These are phyloP conservation scores for Melolontha melolontha DNA, from an alignment of 2,888 invertebrate genomes.

Conservation along the genomic window DNA sequence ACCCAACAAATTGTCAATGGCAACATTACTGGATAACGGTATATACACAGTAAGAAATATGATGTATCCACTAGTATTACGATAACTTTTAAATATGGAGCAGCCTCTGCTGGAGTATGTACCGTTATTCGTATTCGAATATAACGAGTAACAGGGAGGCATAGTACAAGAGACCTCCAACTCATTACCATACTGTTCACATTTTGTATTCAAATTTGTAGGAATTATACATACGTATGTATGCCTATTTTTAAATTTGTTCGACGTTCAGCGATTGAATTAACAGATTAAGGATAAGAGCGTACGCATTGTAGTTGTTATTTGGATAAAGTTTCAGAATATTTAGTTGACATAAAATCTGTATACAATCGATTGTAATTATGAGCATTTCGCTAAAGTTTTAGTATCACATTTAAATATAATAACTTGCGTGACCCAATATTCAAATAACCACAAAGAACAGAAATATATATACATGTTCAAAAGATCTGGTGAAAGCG, in stretches of 20 bases:
- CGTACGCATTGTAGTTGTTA: too few relatives aligned
- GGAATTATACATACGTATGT: slow-evolving; percentile 3
- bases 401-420: too few relatives aligned
- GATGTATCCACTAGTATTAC: slow-evolving; percentile 44
- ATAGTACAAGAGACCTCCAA: neutral
- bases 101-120: slow-evolving; percentile 41
- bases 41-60: slow-evolving; percentile 31
- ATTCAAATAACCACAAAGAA: too few relatives aligned
- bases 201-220: slow-evolving; percentile 22
- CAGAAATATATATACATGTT: too few relatives aligned
- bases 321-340: too few relatives aligned
- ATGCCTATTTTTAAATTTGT: neutral
- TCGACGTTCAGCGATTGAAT: too few relatives aligned
- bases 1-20: slow-evolving; percentile 47
- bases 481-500: too few relatives aligned
- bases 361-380: too few relatives aligned
- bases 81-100: slow-evolving; percentile 49
- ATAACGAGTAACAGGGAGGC: slow-evolving; percentile 35
- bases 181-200: slow-evolving; percentile 20
- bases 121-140: slow-evolving; percentile 48
- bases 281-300: too few relatives aligned
- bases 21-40: slow-evolving; percentile 49
- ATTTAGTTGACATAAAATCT: too few relatives aligned
- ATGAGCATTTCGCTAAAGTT: too few relatives aligned
- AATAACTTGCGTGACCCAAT: too few relatives aligned